Evolutionary conservation across 2,797 vertebrate genomes (phyloP), one percentile per base, ranked within the genome.

Genomic region (Falco cherrug): DNA sequence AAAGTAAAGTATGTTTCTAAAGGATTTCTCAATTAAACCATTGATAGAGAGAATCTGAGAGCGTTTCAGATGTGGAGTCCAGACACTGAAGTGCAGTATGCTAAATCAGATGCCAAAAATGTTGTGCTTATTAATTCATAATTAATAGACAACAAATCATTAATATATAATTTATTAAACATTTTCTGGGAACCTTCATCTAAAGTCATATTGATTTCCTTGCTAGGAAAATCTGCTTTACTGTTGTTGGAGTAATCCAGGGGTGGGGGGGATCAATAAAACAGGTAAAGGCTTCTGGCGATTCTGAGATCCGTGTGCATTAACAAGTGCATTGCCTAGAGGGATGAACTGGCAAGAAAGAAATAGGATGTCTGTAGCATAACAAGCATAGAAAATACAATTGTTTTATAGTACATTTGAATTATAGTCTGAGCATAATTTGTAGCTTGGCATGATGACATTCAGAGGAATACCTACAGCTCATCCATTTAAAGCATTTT

Each of bases 81-180:
- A 56, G 74, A 43, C 28, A 28, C 39, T 39, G 14, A 67, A 48
- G 16, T 43, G 48, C 43, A 41, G 22, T 76, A 61, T 74, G 74
- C 64, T 94, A 65, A 84, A 87, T 93, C 79, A 83, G 63, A 35
- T 87, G 59, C 50, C 61, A 77, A 54, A 96, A 84, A 61, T 31
- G 9, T 86, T 93, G 16, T 50, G 35, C 12, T 5, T 93, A 89
- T 91, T 92, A 94, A 91, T 94, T 96, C 39, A 76, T 90, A 91
- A 94, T 97, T 97, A 95, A 86, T 77, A 90, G 47, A 26, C 35
- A 81, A 82, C 87, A 94, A 84, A 95, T 96, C 69, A 89, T 87
- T 77, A 68, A 71, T 59, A 50, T 67, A n/a, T 51, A 45, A 84
- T 87, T 81, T 84, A 83, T 48, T 89, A 80, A 93, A 59, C 43